Evolutionary conservation across 1,140 invertebrate genomes (phyloP), one percentile per base, ranked within the genome.

Genomic region (Drosophila eugracilis): DNA sequence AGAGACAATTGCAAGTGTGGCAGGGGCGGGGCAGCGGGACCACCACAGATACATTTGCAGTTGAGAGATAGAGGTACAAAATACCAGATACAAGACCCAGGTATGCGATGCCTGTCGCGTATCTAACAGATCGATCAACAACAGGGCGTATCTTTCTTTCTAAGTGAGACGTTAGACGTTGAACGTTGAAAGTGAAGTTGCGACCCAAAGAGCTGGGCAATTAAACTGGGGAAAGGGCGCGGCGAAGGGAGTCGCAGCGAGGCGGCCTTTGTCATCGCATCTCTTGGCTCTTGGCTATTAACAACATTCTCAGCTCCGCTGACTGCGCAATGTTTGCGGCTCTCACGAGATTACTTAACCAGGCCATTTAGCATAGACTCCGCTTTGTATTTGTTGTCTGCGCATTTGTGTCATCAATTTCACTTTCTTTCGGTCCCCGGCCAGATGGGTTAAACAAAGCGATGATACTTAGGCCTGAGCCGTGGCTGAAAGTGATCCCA

Each of bases 311-410:
- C 84, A 67, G 42, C 55, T 58, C 42, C 60, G 57, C 48, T 75
- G 81, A 70, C 77, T 86, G 78, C 84, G 83, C 83, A 89, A 83
- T 88, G 83, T 88, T 88, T 88, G 78, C 83, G 71, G 69, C 83
- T 88, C 83, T 88, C 84, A 88, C 78, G 75, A 75, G 85, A 90
- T 89, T 89, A 89, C 86, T 81, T 90, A 89, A 89, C 86, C 78
- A 78, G 81, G 72, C 81, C 83, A 86, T 86, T 86, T 86, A 86
- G 81, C 83, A 88, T 81, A 81, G 75, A 75, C 49, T 73, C 45
- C 53, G 50, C 55, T 30, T 69, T 45, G 55, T 65, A 67, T 83
- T 83, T 83, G 83, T 81, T 86, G 58, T 85, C 80, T 73, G 71
- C 66, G 53, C 78, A 86, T 89, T 89, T 89, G 80, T 89, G 86